Percentiles rank a stretch among this genome's conserved stretches.
Evolutionary conservation across 2,113 vertebrate genomes (phyloP).

Genomic region (Rhinoderma darwinii): DNA sequence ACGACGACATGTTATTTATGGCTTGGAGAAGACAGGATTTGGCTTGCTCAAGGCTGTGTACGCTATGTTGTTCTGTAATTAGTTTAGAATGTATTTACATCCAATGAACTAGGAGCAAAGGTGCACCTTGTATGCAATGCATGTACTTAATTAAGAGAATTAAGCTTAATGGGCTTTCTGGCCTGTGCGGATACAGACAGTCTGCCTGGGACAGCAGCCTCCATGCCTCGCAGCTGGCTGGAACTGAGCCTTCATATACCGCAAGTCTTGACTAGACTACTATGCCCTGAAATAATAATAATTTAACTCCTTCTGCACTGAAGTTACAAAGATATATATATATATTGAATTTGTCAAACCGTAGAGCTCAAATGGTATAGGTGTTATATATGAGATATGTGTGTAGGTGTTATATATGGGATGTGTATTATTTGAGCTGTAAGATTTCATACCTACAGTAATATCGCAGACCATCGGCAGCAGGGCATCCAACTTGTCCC

Average conservation of each 20-base stretch:
- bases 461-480: too few relatives aligned
- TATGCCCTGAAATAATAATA: constrained; percentile 9
- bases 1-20: constrained; percentile 62
- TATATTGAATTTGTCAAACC: not conserved
- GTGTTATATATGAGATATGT: not conserved
- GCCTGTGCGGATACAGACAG: constrained; percentile 56
- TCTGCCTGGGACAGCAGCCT: constrained; percentile 50
- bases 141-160: constrained; percentile 76
- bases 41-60: constrained; percentile 72
- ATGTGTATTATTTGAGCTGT: not conserved
- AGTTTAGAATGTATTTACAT: constrained; percentile 75
- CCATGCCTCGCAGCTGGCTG: constrained; percentile 47
- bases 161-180: constrained; percentile 57
- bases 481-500: too few relatives aligned
- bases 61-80: constrained; percentile 76
- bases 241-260: not conserved
- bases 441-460: too few relatives aligned
- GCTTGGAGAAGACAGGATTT: constrained; percentile 70
- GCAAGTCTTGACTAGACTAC: not conserved
- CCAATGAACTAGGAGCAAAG: constrained; percentile 65
- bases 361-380: not conserved
- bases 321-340: not conserved
- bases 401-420: too few relatives aligned
- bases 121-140: constrained; percentile 72
- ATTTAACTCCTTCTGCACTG: constrained; percentile 41